Percentiles rank a stretch among this genome's conserved stretches.
These are phyloP conservation scores for Pelagia noctiluca DNA, from an alignment of 30 jellyfish, hydroid and myxozoan species.

Conservation along the genomic window DNA sequence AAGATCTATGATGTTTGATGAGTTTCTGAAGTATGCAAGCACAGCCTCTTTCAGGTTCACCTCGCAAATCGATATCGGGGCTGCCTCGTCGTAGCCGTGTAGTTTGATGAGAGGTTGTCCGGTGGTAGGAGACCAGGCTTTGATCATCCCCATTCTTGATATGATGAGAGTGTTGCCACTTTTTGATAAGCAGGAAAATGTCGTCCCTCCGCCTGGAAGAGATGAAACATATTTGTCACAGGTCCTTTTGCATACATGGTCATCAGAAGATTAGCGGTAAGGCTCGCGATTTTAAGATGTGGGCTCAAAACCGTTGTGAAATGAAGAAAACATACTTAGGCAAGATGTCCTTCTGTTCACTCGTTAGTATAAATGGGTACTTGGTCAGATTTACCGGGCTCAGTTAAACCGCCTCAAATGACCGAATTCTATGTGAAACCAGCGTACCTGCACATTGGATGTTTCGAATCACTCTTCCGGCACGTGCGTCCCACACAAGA, in stretches of 20 bases:
- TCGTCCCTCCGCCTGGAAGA: slow-evolving; percentile 66
- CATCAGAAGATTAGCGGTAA: no score
- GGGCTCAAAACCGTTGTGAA: neutral
- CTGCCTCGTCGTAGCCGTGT: slow-evolving; percentile 53
- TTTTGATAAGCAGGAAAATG: slow-evolving; percentile 39
- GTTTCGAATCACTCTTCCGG: slow-evolving; percentile 59
- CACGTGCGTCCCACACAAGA: slow-evolving; percentile 67
- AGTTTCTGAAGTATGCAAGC: slow-evolving; percentile 6
- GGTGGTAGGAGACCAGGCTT: slow-evolving; percentile 67
- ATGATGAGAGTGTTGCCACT: slow-evolving; percentile 27
- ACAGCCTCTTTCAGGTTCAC: slow-evolving; percentile 45
- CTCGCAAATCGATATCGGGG: slow-evolving; percentile 55
- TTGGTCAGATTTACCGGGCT: no score
- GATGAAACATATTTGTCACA: no score
- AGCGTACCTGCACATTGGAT: slow-evolving; percentile 70
- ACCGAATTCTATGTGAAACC: no score
- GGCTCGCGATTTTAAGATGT: neutral
- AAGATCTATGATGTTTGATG: slow-evolving; percentile 33
- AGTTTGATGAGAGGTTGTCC: slow-evolving; percentile 62
- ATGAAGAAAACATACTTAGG: neutral
- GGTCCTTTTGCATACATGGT: no score
- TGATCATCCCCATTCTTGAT: slow-evolving; percentile 54
- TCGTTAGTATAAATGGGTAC: no score
- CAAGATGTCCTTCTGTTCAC: neutral
- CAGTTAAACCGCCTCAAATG: no score